phyloP scores from a whole-genome alignment of 1,140 invertebrate genomes.

The Scaptomyza pallida region DNA sequence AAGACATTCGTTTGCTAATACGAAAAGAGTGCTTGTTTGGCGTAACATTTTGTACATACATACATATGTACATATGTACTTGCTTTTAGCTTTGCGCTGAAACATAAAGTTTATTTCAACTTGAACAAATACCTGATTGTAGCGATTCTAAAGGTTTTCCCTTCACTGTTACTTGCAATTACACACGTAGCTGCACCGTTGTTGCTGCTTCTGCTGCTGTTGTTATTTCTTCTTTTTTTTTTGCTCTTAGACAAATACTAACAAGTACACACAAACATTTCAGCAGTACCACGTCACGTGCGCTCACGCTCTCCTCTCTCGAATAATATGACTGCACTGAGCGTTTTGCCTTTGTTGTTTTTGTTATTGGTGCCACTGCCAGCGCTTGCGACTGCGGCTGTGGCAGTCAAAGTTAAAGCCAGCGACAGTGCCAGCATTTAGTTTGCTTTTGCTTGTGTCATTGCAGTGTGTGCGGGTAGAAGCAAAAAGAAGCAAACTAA shows the following conservation, averaged over 20 bases:
- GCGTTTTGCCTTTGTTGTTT: constrained; percentile 58
- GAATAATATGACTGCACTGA: constrained; percentile 34
- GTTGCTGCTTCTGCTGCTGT: constrained; percentile 39
- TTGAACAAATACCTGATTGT: too few species aligned
- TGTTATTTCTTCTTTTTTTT: constrained; percentile 48
- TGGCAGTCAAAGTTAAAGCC: constrained; percentile 66
- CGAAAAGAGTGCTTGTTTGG: too few species aligned
- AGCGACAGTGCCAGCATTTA: constrained; percentile 68
- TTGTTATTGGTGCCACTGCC: constrained; percentile 48
- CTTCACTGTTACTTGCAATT: constrained; percentile 50
- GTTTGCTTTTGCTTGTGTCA: constrained; percentile 78
- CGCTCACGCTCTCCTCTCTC: constrained; percentile 55
- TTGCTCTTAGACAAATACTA: constrained; percentile 42
- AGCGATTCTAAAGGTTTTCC: constrained; percentile 55
- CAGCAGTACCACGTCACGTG: constrained; percentile 65
- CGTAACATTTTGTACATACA: too few species aligned
- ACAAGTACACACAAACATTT: constrained; percentile 19
- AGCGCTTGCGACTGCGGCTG: constrained; percentile 32
- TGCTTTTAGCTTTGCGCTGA: too few species aligned
- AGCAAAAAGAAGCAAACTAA: constrained; percentile 48
- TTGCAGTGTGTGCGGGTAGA: constrained; percentile 74
- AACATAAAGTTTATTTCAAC: too few species aligned
- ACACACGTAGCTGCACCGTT: constrained; percentile 38
- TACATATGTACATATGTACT: too few species aligned
- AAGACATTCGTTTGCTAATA: too few species aligned